These are phyloP conservation scores for Halcyon malimbica DNA, from an alignment of 2,113 vertebrate species.

Conservation along the genomic window DNA sequence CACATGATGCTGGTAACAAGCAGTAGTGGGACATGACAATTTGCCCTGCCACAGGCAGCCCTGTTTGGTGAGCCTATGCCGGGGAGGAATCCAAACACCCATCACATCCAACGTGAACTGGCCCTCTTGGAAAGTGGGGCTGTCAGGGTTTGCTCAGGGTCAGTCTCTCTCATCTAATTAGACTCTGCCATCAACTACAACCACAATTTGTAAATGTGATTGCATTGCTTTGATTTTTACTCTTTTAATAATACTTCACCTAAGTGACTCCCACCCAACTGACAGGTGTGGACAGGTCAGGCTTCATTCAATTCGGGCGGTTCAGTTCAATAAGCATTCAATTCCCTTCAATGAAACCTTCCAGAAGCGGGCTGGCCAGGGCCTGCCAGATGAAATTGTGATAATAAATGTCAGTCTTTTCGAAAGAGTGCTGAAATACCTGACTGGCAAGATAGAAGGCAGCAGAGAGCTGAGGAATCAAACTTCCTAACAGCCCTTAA, in stretches of 20 bases:
- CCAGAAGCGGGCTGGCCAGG: background rate
- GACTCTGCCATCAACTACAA: background rate
- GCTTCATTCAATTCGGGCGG: background rate
- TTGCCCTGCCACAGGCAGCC: background rate
- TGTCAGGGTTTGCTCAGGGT: background rate
- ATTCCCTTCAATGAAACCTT: background rate
- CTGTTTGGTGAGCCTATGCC: background rate
- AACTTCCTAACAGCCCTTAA: background rate
- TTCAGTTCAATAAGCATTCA: background rate
- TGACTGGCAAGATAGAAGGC: conserved; percentile 31
- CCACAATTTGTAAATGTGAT: background rate
- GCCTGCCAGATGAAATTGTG: background rate
- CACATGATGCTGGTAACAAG: background rate
- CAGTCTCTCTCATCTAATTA: background rate
- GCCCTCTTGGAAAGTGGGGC: background rate
- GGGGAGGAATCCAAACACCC: background rate
- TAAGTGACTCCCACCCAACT: background rate
- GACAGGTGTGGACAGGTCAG: background rate
- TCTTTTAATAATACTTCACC: background rate
- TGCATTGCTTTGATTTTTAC: background rate
- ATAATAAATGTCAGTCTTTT: background rate
- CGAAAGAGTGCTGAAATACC: background rate
- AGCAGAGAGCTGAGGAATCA: background rate
- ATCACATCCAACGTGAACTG: background rate
- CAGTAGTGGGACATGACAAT: background rate